Percentiles rank a stretch among this genome's conserved stretches.
Evolutionary conservation across 1,140 invertebrate genomes (phyloP).

Genomic region (Venturia canescens): DNA sequence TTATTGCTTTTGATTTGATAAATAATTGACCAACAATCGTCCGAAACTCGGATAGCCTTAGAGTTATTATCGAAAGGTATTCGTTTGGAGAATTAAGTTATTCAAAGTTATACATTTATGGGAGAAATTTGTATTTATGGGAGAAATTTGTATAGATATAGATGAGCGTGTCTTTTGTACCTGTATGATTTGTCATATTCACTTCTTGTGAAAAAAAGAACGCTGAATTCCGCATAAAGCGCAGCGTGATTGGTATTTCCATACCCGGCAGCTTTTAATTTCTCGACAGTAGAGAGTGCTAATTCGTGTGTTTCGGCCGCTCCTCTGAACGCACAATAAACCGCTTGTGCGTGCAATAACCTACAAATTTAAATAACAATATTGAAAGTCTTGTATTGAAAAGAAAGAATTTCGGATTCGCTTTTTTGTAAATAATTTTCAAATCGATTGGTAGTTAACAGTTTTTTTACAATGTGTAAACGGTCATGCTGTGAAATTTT

Average conservation of each 20-base stretch:
- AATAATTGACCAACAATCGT: too few relatives aligned
- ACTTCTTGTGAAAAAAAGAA: constrained; percentile 87
- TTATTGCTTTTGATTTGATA: too few relatives aligned
- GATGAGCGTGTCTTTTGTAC: constrained; percentile 65
- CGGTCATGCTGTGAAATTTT: too few relatives aligned
- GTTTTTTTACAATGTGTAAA: too few relatives aligned
- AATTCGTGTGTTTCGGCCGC: constrained; percentile 82
- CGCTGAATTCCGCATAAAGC: constrained; percentile 88
- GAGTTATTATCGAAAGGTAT: too few relatives aligned
- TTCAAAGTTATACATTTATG: too few relatives aligned
- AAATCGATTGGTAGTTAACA: too few relatives aligned
- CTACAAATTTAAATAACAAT: constrained; percentile 75
- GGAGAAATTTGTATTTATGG: too few relatives aligned
- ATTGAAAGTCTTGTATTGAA: not conserved
- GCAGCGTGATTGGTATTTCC: constrained; percentile 81
- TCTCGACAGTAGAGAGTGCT: constrained; percentile 78
- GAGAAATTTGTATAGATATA: too few relatives aligned
- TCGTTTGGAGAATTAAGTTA: too few relatives aligned
- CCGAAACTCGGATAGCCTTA: too few relatives aligned
- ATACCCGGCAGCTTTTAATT: constrained; percentile 72
- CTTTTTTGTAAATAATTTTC: too few relatives aligned
- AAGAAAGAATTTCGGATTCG: not conserved
- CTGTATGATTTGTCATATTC: constrained; percentile 88
- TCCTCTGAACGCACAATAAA: constrained; percentile 86
- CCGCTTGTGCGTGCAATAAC: constrained; percentile 87